Percentiles rank a stretch among this genome's conserved stretches.
Evolutionary conservation across 2,888 invertebrate species (phyloP).

Genomic region (Pterobdella sp.): DNA sequence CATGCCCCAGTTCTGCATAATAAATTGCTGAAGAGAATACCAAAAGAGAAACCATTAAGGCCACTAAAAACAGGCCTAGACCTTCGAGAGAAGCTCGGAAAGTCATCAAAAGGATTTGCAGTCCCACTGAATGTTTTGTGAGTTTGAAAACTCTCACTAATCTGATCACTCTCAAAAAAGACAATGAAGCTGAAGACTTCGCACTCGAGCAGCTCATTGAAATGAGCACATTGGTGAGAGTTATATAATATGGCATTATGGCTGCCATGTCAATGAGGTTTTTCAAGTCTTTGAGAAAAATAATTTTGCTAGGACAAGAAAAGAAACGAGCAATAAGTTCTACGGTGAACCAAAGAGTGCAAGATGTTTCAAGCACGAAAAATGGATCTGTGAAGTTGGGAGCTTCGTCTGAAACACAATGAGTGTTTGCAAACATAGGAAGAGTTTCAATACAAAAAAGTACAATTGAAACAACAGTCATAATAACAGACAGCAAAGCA

Average conservation of each 20-base stretch:
- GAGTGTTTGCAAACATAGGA: conserved; percentile 42
- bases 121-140: conserved; percentile 54
- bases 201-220: conserved; percentile 47
- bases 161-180: conserved; percentile 53
- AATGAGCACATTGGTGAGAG: conserved; percentile 48
- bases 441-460: conserved; percentile 50
- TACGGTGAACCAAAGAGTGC: conserved; percentile 54
- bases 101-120: conserved; percentile 54
- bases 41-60: conserved; percentile 52
- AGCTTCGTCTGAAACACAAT: conserved; percentile 43
- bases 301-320: conserved; percentile 51
- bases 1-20: conserved; percentile 51
- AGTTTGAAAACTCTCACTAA: conserved; percentile 53
- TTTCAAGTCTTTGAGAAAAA: conserved; percentile 52
- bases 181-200: conserved; percentile 52
- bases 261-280: conserved; percentile 54
- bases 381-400: conserved; percentile 49
- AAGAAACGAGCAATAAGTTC: conserved; percentile 52
- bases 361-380: conserved; percentile 53
- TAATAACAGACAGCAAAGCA: conserved; percentile 47
- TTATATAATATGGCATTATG: conserved; percentile 54
- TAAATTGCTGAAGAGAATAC: conserved; percentile 54
- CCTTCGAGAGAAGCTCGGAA: conserved; percentile 54
- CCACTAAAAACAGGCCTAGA: conserved; percentile 52
- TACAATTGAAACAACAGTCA: conserved; percentile 48